A percentile compares a stretch with the other conserved stretches of the same genome.
These are phyloP conservation scores for Mycalesis mineus DNA, from an alignment of 2,888 invertebrate species.

Conservation along the genomic window DNA sequence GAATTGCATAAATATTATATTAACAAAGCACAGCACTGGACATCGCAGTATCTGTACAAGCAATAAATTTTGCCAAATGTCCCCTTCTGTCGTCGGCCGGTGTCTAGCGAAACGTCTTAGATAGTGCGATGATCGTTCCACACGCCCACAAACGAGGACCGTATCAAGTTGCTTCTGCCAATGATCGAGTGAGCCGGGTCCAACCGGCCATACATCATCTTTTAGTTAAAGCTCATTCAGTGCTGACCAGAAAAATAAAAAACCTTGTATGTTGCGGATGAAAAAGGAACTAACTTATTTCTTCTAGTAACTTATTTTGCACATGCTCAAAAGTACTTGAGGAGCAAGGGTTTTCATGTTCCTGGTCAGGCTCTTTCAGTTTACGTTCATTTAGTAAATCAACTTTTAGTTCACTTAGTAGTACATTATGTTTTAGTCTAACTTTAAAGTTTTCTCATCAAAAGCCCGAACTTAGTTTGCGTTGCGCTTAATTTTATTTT, in stretches of 20 bases:
- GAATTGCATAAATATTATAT: constrained; percentile 15
- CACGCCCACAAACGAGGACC: neutral
- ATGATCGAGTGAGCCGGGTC: neutral
- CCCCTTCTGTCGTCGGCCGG: constrained; percentile 2
- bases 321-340: no score
- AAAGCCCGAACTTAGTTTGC: neutral
- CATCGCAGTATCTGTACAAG: neutral
- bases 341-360: no score
- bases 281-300: no score
- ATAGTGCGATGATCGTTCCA: neutral
- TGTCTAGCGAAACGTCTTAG: neutral
- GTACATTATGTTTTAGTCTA: no score
- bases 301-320: no score
- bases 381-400: no score
- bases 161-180: constrained; percentile 6
- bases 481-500: no score
- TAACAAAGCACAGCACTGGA: constrained; percentile 23
- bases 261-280: no score
- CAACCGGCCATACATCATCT: neutral
- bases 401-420: no score
- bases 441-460: no score
- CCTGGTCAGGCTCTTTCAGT: no score
- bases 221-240: neutral
- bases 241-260: no score
- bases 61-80: constrained; percentile 1